Conservation (phyloP, 2,888 invertebrate species). For the Drosophila meridiana region DNA sequence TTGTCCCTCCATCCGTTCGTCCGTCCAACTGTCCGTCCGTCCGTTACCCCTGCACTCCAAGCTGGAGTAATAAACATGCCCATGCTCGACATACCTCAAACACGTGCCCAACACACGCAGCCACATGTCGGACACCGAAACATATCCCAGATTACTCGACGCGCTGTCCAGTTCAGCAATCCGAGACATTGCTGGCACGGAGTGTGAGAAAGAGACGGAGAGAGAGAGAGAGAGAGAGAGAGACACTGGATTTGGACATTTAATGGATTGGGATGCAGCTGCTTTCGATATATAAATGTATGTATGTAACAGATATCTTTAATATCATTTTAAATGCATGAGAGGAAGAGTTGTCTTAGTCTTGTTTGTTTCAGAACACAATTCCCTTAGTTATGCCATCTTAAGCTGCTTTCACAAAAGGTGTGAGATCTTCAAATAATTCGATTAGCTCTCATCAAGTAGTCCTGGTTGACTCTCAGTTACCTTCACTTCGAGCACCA, state of each 20-base stretch:
- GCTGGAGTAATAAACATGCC: constrained; percentile 61
- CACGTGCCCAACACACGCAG: constrained; percentile 53
- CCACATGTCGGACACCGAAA: constrained; percentile 32
- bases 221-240: not conserved
- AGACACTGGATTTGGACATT: constrained; percentile 19
- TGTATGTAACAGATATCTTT: not conserved
- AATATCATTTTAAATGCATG: not conserved
- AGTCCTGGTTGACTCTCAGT: not conserved
- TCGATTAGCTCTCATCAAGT: not conserved
- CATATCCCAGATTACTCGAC: constrained; percentile 15
- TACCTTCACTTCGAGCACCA: not conserved
- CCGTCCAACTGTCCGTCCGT: not conserved
- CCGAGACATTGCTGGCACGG: constrained; percentile 6
- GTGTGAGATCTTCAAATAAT: not conserved
- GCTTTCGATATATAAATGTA: not conserved
- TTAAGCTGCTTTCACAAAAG: not conserved
- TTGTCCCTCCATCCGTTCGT: not conserved
- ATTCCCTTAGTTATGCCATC: no score
- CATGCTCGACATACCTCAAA: constrained; percentile 61
- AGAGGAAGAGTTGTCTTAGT: not conserved
- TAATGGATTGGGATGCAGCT: constrained; percentile 22
- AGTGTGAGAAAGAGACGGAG: not conserved
- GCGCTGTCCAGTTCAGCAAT: constrained; percentile 15
- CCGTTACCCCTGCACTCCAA: constrained; percentile 23
- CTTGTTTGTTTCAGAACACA: not conserved